A percentile compares a stretch with the other conserved stretches of the same genome.
phyloP scores from a whole-genome alignment of 2,113 vertebrate genomes.

The Thunnus thynnus region DNA sequence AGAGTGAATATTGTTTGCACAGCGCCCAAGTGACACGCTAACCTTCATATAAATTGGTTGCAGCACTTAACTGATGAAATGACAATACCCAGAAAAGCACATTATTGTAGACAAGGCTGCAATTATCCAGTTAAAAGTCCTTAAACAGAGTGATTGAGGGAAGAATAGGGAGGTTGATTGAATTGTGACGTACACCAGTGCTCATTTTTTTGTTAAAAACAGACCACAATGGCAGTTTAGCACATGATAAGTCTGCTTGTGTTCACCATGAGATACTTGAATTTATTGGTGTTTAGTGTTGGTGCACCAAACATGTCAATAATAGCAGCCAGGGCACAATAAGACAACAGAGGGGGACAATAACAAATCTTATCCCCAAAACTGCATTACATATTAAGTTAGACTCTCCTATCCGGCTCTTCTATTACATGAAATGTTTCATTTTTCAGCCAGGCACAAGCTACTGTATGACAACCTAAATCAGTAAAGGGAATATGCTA shows the following conservation, averaged over 20 bases:
- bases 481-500: not conserved
- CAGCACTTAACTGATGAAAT: constrained; percentile 69
- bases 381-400: not conserved
- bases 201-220: constrained; percentile 33
- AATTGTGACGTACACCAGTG: constrained; percentile 57
- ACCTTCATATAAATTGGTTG: constrained; percentile 58
- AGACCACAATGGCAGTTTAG: not conserved
- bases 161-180: constrained; percentile 63
- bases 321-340: not conserved
- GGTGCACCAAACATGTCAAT: not conserved
- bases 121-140: constrained; percentile 67
- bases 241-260: not conserved
- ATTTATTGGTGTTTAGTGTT: not conserved
- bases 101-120: constrained; percentile 50
- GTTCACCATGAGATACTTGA: not conserved
- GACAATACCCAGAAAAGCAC: constrained; percentile 61
- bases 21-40: constrained; percentile 44
- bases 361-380: constrained; percentile 4
- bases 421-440: constrained; percentile 22
- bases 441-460: constrained; percentile 1
- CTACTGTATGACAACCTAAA: not conserved
- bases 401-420: not conserved
- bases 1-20: constrained; percentile 54
- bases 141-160: constrained; percentile 48
- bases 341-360: not conserved